Evolutionary conservation across 2,888 invertebrate species (phyloP).

Genomic region (Blomia tropicalis): DNA sequence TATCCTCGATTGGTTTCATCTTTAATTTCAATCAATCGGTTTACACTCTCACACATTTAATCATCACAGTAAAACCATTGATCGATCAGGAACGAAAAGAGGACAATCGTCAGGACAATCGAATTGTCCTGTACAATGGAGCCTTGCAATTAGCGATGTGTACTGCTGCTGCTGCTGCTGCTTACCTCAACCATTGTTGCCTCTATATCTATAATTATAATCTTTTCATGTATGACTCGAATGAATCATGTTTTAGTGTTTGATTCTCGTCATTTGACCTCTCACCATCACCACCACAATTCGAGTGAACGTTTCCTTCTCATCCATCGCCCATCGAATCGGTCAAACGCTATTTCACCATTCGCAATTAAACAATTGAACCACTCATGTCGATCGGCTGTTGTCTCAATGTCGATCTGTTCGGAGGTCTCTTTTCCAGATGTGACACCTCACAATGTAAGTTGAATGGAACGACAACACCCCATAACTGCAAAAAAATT

Average conservation of each 20-base stretch:
- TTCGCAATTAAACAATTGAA: not conserved
- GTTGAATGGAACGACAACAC: no score
- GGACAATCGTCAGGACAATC: no score
- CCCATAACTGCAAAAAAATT: no score
- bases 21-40: no score
- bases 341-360: no score
- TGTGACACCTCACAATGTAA: conserved; percentile 30
- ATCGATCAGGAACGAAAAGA: no score
- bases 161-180: not conserved
- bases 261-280: not conserved
- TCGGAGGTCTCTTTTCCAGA: conserved; percentile 28
- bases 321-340: no score
- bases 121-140: no score
- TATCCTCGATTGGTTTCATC: no score
- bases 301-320: not conserved
- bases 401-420: conserved; percentile 21
- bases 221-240: not conserved
- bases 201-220: not conserved
- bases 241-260: not conserved
- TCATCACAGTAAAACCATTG: no score
- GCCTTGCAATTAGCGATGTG: not conserved
- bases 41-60: no score
- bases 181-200: not conserved
- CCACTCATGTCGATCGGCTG: not conserved
- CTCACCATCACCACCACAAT: not conserved